Evolutionary conservation across 2,888 invertebrate species (phyloP).

Genomic region (Scaptomyza polygonia): DNA sequence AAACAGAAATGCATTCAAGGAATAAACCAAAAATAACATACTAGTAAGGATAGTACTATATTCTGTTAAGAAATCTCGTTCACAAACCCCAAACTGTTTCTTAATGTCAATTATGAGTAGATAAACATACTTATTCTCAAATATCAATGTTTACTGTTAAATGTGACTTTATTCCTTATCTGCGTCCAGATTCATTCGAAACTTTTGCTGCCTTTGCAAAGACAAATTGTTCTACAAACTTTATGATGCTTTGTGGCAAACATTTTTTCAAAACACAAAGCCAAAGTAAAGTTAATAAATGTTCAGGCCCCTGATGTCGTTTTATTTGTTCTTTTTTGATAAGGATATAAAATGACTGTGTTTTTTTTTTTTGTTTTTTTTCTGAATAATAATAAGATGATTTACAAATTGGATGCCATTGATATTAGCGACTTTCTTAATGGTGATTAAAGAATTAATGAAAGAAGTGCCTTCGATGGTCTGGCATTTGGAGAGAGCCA

Average conservation of each 20-base stretch:
- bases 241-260: not conserved
- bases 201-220: not conserved
- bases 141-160: not conserved
- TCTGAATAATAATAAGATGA: slow-evolving; percentile 14
- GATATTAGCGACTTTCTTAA: slow-evolving; percentile 40
- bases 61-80: slow-evolving; percentile 11
- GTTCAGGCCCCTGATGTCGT: too few relatives aligned
- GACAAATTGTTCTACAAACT: not conserved
- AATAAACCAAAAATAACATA: too few relatives aligned
- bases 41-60: slow-evolving; percentile 1
- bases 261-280: not conserved
- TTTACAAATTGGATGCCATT: slow-evolving; percentile 37
- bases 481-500: too few relatives aligned
- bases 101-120: slow-evolving; percentile 55
- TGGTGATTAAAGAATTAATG: slow-evolving; percentile 51
- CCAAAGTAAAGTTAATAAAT: too few relatives aligned
- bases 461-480: slow-evolving; percentile 61
- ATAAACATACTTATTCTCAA: slow-evolving; percentile 13
- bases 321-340: too few relatives aligned
- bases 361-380: too few relatives aligned
- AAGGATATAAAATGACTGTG: not conserved
- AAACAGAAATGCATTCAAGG: too few relatives aligned
- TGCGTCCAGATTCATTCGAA: slow-evolving; percentile 8
- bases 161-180: slow-evolving; percentile 6
- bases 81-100: slow-evolving; percentile 44